Conservation (phyloP, 2,797 vertebrate species). For the Prunella strophiata region DNA sequence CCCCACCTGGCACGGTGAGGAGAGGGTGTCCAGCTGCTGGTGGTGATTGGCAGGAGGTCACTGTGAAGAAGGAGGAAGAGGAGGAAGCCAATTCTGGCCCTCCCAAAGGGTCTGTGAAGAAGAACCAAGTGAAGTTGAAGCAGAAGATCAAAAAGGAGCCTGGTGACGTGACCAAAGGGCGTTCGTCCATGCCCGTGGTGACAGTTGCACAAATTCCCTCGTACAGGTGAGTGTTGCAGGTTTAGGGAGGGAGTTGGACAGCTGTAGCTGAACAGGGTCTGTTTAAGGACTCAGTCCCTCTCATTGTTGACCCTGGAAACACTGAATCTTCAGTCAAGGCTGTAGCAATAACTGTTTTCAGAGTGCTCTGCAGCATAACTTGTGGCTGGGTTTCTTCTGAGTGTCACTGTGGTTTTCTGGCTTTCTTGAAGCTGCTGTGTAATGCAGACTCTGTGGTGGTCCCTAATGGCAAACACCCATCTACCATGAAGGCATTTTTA, state of each 20-base stretch:
- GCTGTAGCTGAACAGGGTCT: not conserved
- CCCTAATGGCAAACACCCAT: not conserved
- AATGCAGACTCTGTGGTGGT: not conserved
- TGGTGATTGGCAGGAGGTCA: conserved; percentile 69
- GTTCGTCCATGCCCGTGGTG: conserved; percentile 79
- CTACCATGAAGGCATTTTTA: not conserved
- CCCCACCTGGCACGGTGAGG: conserved; percentile 78
- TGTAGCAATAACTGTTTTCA: not conserved
- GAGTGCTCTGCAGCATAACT: not conserved
- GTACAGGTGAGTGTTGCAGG: conserved; percentile 84
- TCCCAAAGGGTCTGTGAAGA: conserved; percentile 82
- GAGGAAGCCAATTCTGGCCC: conserved; percentile 73
- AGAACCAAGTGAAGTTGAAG: conserved; percentile 82
- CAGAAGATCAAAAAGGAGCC: conserved; percentile 88
- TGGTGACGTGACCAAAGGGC: conserved; percentile 69
- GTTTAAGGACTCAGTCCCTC: not conserved
- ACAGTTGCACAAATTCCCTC: conserved; percentile 90
- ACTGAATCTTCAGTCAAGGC: not conserved
- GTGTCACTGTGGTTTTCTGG: not conserved
- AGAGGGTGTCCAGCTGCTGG: conserved; percentile 23
- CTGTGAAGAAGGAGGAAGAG: conserved; percentile 78
- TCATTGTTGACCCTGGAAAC: not conserved
- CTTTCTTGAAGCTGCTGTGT: not conserved
- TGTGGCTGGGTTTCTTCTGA: not conserved
- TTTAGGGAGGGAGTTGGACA: not conserved